phyloP scores from a whole-genome alignment of 2,113 vertebrate species.

The Micronycteris hirsuta region DNA sequence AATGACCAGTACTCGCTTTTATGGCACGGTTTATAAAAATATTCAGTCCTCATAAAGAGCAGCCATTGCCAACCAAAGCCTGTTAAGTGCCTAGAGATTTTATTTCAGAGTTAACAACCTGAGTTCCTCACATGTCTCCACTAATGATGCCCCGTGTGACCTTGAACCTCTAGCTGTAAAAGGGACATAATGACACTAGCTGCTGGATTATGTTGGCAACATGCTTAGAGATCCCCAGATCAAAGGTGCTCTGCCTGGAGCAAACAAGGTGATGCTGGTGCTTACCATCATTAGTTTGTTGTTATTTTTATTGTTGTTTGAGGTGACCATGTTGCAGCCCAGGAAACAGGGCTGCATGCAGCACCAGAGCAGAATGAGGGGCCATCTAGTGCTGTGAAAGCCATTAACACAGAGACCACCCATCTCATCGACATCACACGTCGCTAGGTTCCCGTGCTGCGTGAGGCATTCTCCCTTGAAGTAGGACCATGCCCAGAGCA shows the following conservation, averaged over 20 bases:
- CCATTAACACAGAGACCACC: background rate
- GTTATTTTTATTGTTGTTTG: conserved; percentile 51
- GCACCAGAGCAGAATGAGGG: background rate
- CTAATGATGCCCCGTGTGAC: conserved; percentile 51
- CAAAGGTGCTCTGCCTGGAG: conserved; percentile 52
- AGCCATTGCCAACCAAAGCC: conserved; percentile 27
- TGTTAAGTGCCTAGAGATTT: conserved; percentile 57
- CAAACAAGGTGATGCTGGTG: conserved; percentile 33
- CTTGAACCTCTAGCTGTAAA: conserved; percentile 61
- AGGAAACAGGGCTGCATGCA: conserved; percentile 35
- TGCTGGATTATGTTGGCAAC: background rate
- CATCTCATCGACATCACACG: background rate
- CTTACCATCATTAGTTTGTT: conserved; percentile 36
- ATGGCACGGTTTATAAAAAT: conserved; percentile 54
- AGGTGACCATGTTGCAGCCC: background rate
- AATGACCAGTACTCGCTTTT: conserved; percentile 56
- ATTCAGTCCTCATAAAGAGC: conserved; percentile 44
- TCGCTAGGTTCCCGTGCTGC: background rate
- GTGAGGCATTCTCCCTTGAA: background rate
- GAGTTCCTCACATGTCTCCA: conserved; percentile 35
- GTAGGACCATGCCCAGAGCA: background rate
- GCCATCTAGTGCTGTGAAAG: background rate
- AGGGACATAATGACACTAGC: conserved; percentile 62
- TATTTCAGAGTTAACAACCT: conserved; percentile 47
- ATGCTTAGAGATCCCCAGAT: conserved; percentile 55